A percentile compares a stretch with the other conserved stretches of the same genome.
phyloP scores from a whole-genome alignment of 2,797 vertebrate genomes.

The Tenualosa ilisha region DNA sequence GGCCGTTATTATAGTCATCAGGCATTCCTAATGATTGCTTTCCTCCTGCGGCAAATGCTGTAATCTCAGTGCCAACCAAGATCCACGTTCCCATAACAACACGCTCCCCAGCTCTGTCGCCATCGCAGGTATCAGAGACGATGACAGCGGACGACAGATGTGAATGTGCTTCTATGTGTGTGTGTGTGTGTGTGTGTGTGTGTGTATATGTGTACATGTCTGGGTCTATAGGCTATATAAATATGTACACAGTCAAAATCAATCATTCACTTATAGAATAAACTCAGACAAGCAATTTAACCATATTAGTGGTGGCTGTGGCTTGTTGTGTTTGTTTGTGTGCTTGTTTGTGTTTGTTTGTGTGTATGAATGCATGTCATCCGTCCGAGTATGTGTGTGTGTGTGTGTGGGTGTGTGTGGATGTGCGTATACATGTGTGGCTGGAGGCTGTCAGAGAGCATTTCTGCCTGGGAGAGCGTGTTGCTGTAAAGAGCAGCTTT shows the following conservation, averaged over 20 bases:
- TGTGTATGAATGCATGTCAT: neutral
- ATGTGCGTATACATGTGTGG: conserved; percentile 11
- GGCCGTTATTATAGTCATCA: neutral
- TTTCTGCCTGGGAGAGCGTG: neutral
- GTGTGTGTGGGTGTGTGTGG: neutral
- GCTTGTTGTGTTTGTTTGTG: neutral
- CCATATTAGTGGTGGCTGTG: neutral
- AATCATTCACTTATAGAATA: neutral
- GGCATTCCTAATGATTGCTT: neutral
- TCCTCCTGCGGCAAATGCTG: neutral
- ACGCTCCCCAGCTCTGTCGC: neutral
- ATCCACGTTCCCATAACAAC: conserved; percentile 3
- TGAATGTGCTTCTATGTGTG: neutral
- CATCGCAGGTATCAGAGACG: neutral
- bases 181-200: no score
- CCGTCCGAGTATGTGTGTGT: neutral
- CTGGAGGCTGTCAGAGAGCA: neutral
- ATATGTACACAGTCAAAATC: neutral
- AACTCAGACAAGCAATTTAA: neutral
- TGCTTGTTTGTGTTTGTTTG: no score
- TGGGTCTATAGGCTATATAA: no score
- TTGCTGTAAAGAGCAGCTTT: neutral
- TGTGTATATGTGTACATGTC: neutral
- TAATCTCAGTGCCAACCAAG: neutral
- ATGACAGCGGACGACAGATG: neutral